Evolutionary conservation across 2,113 vertebrate species (phyloP).

Genomic region (Thomomys bottae): DNA sequence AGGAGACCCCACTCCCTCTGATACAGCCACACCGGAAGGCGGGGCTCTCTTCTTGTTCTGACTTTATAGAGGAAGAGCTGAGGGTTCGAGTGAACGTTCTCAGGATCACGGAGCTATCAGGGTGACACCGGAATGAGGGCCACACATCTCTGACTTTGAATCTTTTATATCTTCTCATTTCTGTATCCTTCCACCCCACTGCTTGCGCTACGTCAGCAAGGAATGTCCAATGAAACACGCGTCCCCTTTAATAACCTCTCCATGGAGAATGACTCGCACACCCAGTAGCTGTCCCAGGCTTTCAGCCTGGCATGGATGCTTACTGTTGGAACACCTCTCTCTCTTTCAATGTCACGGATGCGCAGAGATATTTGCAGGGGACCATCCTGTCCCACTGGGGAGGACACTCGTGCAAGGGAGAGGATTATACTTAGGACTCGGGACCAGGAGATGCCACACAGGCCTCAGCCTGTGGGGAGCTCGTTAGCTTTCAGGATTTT

Average conservation of each 20-base stretch:
- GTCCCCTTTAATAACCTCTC: neutral
- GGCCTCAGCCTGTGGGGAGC: neutral
- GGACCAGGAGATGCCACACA: neutral
- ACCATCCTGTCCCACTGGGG: neutral
- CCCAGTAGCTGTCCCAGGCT: neutral
- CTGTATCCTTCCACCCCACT: rapidly evolving
- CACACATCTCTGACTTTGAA: neutral
- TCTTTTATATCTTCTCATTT: rapidly evolving
- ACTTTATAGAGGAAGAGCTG: neutral
- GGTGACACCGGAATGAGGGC: too few relatives aligned
- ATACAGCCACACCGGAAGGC: neutral
- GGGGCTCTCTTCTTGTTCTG: neutral
- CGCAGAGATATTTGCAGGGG: neutral
- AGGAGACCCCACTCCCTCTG: neutral
- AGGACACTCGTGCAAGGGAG: neutral
- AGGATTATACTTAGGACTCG: neutral
- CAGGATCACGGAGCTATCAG: neutral
- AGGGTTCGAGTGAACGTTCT: neutral
- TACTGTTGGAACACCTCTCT: neutral
- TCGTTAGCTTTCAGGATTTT: neutral
- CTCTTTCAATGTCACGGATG: neutral
- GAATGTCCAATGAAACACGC: neutral
- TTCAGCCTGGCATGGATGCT: neutral
- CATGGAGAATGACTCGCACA: neutral
- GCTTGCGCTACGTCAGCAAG: neutral